Evolutionary conservation across 2,113 vertebrate genomes (phyloP).

Genomic region (Oceanites oceanicus): DNA sequence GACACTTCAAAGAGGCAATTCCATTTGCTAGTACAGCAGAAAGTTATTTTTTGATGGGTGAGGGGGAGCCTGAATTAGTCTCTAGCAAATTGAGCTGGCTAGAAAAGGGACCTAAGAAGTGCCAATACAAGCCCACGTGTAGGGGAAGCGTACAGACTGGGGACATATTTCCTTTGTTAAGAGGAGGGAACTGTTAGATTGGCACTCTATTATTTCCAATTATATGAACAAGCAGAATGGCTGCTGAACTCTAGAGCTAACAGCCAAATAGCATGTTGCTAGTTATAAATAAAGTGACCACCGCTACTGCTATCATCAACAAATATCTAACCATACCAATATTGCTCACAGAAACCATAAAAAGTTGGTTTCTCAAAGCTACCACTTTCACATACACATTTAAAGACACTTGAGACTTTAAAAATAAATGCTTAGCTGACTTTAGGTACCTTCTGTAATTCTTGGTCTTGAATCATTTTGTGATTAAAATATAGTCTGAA

Average conservation of each 20-base stretch:
- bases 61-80: neutral
- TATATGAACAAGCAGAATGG: neutral
- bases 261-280: neutral
- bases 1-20: neutral
- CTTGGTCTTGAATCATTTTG: neutral
- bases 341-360: neutral
- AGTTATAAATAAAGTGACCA: neutral
- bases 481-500: neutral
- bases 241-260: neutral
- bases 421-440: neutral
- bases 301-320: neutral
- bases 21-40: neutral
- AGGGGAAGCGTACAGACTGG: neutral
- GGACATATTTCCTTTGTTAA: neutral
- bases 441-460: neutral
- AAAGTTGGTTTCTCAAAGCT: neutral
- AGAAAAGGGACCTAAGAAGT: neutral
- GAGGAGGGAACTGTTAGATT: neutral
- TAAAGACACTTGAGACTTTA: neutral
- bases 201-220: neutral
- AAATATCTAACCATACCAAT: neutral
- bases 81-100: neutral
- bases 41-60: neutral
- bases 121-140: fast-evolving
- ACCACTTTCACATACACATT: neutral